Evolutionary conservation across 1,140 invertebrate genomes (phyloP).

Genomic region (Papilio xuthus): DNA sequence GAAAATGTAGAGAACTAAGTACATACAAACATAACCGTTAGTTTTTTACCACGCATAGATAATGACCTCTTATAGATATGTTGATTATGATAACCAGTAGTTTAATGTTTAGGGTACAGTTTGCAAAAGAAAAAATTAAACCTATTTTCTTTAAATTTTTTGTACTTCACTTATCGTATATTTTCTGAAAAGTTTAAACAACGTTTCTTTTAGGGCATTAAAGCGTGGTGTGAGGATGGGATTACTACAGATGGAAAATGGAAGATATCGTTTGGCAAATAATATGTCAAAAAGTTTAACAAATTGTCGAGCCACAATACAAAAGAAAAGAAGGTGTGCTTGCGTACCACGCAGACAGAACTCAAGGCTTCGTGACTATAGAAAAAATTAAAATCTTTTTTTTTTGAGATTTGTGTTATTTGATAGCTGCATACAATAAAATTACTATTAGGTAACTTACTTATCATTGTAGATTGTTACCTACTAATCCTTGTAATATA

Average conservation of each 20-base stretch:
- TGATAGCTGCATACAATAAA: neutral
- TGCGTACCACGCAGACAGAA: slow-evolving; percentile 10
- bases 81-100: neutral
- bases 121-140: no score
- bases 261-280: slow-evolving; percentile 54
- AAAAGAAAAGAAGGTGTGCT: slow-evolving; percentile 19
- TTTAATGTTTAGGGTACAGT: neutral
- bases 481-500: neutral
- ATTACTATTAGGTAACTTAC: neutral
- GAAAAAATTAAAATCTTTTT: slow-evolving; percentile 11
- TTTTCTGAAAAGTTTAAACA: neutral
- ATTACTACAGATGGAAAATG: slow-evolving; percentile 50
- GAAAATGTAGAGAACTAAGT: no score
- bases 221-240: slow-evolving; percentile 57
- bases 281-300: slow-evolving; percentile 41
- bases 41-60: no score
- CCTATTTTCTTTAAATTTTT: no score
- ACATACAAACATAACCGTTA: no score
- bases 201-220: slow-evolving; percentile 50
- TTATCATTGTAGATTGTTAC: no score
- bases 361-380: slow-evolving; percentile 1
- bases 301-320: neutral
- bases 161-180: neutral
- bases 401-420: neutral
- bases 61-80: no score